Percentiles rank a stretch among this genome's conserved stretches.
Conservation (phyloP, 2,113 vertebrate species). For the Thinocorus orbignyianus region DNA sequence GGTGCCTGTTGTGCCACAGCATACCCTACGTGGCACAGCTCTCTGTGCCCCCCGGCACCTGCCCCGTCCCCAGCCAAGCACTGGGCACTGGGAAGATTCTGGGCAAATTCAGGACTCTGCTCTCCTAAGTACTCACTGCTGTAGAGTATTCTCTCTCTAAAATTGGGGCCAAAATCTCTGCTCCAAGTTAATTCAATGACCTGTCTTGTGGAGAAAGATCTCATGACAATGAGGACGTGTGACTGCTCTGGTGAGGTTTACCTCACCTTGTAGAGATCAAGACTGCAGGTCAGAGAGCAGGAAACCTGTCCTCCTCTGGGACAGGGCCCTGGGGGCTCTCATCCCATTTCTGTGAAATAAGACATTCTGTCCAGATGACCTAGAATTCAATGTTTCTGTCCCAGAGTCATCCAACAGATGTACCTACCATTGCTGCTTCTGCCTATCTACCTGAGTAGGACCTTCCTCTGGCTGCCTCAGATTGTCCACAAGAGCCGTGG, state of each 20-base stretch:
- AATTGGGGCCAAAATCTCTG: neutral
- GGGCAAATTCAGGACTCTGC: neutral
- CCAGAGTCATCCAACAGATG: neutral
- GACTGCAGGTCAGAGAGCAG: fast-evolving
- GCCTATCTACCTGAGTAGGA: neutral
- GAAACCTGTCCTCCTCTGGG: neutral
- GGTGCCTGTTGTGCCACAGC: neutral
- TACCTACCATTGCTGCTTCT: neutral
- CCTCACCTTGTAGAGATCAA: neutral
- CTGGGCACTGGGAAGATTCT: neutral
- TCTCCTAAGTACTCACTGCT: fast-evolving
- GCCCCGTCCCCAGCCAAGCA: fast-evolving
- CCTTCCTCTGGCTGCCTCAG: neutral
- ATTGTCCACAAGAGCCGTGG: neutral
- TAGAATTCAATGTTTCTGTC: neutral
- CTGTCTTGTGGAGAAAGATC: neutral
- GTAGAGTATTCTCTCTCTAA: neutral
- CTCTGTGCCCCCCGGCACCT: fast-evolving
- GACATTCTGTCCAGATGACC: neutral
- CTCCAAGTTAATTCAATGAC: fast-evolving
- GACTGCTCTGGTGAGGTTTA: neutral
- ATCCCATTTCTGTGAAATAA: neutral
- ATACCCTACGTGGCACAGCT: neutral
- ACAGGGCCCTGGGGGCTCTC: neutral
- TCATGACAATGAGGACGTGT: neutral